Evolutionary conservation across 2,888 invertebrate genomes (phyloP), one percentile per base, ranked within the genome.

Genomic region (Brassicogethes aeneus): DNA sequence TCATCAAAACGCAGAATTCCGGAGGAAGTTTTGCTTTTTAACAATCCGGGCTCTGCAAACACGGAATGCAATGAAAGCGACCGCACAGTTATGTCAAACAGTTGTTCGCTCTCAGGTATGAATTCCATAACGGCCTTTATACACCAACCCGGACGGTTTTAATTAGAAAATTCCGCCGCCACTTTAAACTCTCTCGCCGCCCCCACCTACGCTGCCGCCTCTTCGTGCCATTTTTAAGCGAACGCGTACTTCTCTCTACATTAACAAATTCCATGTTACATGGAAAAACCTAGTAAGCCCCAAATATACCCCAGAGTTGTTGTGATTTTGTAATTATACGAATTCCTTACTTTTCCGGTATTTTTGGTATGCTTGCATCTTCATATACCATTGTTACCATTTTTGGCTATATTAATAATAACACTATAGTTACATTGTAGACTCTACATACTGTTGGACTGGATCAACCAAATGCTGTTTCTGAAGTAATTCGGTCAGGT

Each of bases 21-120:
- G 46, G n/a, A 29, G 51, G 54, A 57, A 57, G 57, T 59, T 58
- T 55, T 50, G 56, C 57, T 61, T 60, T 61, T 61, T 59, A 60
- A 59, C 59, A 60, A 60, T 61, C 60, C 59, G 54, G 48, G 59
- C 56, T 60, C 47, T 52, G 52, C 56, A 61, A 59, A 59, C 59
- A 54, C 54, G 59, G 61, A 61, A 60, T 60, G 60, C 53, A 60
- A 60, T 59, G 60, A 60, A 60, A 61, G 56, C 59, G 54, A 57
- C 60, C 59, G 58, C 60, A 52, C 52, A 58, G 61, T 57, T 61
- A 62, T 63, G 62, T 64, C 64, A 61, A 62, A 60, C 62, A 62
- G 60, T 61, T 63, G 62, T 62, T 62, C 57, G 57, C 62, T 62
- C 57, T 60, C 62, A 63, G 62, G 62, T 62, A 64, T 64, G 62